Evolutionary conservation across 2,888 invertebrate genomes (phyloP), one percentile per base, ranked within the genome.

Genomic region (Trissolcus brochymenae): DNA sequence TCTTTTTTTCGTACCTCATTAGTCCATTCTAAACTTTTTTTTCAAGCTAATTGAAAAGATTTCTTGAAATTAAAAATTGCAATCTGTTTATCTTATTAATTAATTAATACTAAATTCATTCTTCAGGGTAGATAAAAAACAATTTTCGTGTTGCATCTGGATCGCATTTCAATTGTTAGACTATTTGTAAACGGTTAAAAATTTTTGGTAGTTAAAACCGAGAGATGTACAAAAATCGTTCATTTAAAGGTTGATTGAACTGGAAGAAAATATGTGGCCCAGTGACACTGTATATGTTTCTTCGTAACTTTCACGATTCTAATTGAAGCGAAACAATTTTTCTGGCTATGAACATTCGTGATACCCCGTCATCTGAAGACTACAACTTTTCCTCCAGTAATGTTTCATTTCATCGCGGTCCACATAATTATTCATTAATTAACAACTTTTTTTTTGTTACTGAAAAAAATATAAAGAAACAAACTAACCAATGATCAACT

Each of bases 291-390:
- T 49, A 53, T 25, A 53, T 25, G 51, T 51, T 57, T 57, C 66
- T 51, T 57, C 66, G 66, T 51, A 41, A 66, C 66, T 66, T 66
- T 66, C 66, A 66, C 66, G 66, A 57, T 66, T 57, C 51, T 66
- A 51, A 66, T 66, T 57, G 51, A 66, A 57, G 66, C 25, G 51
- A 66, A 66, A 46, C 41, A 50, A 66, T 51, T 56, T 50, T 56
- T 56, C 17, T 40, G 35, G 6, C 14, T 25, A 40, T 56, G 25
- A 65, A 50, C 25, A 65, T 56, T 65, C 49, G 35, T 35, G 35
- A 35, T 35, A 35, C 9, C 35, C 11, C 35, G 11, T 35, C 35
- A 35, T 35, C 35, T 4, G 25, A 25, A 4, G 25, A 25, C 25
- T 25, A 25, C 25, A 9, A 35, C 9, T 35, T 35, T 35, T 35